A percentile compares a stretch with the other conserved stretches of the same genome.
phyloP scores from a whole-genome alignment of 2,797 vertebrate genomes.

The Channa striata region DNA sequence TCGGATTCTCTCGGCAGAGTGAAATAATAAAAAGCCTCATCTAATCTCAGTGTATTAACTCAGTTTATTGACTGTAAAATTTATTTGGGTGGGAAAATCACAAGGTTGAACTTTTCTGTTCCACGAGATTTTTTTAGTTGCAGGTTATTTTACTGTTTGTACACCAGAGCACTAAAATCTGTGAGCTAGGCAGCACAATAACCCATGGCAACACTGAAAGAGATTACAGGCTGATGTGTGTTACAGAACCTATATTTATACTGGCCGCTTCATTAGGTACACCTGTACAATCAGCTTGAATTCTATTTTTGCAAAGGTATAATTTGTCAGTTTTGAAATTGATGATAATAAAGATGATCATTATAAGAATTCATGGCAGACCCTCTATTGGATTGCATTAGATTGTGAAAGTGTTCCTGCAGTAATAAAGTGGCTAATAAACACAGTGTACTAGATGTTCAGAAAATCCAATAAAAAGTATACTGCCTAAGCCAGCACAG shows the following conservation, averaged over 20 bases:
- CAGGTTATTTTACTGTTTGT: neutral
- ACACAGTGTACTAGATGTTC: neutral
- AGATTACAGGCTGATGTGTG: neutral
- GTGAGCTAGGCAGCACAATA: neutral
- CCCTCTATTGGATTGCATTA: too few relatives aligned
- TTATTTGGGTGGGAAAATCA: neutral
- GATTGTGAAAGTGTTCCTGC: too few relatives aligned
- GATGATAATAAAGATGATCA: too few relatives aligned
- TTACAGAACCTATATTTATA: neutral
- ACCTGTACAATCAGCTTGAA: too few relatives aligned
- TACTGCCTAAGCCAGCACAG: neutral
- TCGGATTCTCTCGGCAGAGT: neutral
- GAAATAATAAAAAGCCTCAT: neutral
- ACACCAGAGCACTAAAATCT: neutral
- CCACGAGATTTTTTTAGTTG: neutral
- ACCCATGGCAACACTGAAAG: constrained; percentile 12
- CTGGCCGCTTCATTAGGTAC: too few relatives aligned
- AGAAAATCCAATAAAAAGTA: neutral
- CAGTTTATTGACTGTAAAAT: constrained; percentile 1
- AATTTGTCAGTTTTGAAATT: too few relatives aligned
- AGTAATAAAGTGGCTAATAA: neutral
- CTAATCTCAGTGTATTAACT: constrained; percentile 1
- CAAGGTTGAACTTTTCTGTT: neutral
- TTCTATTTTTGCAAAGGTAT: too few relatives aligned
- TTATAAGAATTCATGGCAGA: too few relatives aligned